Percentiles rank a stretch among this genome's conserved stretches.
Evolutionary conservation across 2,113 vertebrate genomes (phyloP).

Genomic region (Ardeotis arabs): DNA sequence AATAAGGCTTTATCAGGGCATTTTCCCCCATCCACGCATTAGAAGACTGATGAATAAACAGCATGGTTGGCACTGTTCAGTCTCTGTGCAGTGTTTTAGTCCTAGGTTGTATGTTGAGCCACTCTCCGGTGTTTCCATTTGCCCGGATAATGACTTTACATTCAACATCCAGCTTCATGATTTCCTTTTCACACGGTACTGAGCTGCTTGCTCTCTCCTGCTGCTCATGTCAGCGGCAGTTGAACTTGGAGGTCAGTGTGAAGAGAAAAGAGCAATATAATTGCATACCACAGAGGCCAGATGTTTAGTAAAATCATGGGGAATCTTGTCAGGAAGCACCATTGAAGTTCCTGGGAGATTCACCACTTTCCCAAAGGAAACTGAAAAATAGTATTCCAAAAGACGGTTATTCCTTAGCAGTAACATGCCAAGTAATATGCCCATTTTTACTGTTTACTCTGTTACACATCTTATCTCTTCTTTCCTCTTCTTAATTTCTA

Average conservation of each 20-base stretch:
- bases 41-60: not conserved
- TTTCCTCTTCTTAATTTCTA: not conserved
- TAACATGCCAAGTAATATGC: not conserved
- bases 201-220: conserved; percentile 50
- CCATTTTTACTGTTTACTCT: not conserved
- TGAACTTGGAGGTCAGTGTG: conserved; percentile 41
- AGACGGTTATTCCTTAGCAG: not conserved
- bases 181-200: conserved; percentile 38
- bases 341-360: not conserved
- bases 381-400: not conserved
- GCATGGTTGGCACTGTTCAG: not conserved
- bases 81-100: conserved; percentile 10
- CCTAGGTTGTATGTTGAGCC: not conserved
- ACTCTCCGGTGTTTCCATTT: not conserved
- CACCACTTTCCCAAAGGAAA: not conserved
- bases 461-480: not conserved
- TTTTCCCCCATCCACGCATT: not conserved
- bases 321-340: not conserved
- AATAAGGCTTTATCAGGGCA: not conserved
- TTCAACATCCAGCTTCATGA: conserved; percentile 43
- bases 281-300: conserved; percentile 8
- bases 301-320: conserved; percentile 36
- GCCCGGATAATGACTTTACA: conserved; percentile 34
- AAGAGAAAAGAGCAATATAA: conserved; percentile 55
- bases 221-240: conserved; percentile 36